Percentiles rank a stretch among this genome's conserved stretches.
These are phyloP conservation scores for Melanargia galathea DNA, from an alignment of 2,888 invertebrate species.

Conservation along the genomic window DNA sequence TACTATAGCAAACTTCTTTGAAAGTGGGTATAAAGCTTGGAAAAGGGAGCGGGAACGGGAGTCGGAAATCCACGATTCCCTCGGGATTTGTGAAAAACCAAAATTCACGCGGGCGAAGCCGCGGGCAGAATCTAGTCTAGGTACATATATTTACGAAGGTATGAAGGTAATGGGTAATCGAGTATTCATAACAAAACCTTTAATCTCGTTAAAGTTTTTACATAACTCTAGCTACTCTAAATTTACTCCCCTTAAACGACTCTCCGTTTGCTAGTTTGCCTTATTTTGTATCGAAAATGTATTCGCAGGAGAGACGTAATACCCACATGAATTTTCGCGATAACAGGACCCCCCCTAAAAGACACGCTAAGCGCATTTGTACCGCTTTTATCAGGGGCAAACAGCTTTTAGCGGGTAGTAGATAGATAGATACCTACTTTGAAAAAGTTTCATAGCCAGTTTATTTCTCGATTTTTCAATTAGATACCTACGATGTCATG, in stretches of 20 bases:
- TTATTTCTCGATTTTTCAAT: slow-evolving; percentile 1
- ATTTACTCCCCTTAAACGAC: neutral
- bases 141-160: no score
- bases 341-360: slow-evolving; percentile 36
- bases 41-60: no score
- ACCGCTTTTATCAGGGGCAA: slow-evolving; percentile 58
- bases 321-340: slow-evolving; percentile 40
- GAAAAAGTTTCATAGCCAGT: slow-evolving; percentile 29
- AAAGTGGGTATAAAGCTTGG: no score
- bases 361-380: slow-evolving; percentile 39
- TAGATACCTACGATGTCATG: no score
- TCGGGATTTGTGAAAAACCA: no score
- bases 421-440: slow-evolving; percentile 9
- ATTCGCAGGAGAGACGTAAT: slow-evolving; percentile 35
- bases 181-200: no score
- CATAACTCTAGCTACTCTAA: neutral
- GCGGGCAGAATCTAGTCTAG: no score
- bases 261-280: slow-evolving; percentile 20
- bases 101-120: no score
- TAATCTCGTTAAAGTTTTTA: neutral
- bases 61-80: no score
- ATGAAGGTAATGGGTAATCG: no score
- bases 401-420: slow-evolving; percentile 49
- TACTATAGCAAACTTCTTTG: no score
- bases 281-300: slow-evolving; percentile 32